These are phyloP conservation scores for Latrodectus elegans DNA, from an alignment of 2,888 invertebrate species.

Conservation along the genomic window DNA sequence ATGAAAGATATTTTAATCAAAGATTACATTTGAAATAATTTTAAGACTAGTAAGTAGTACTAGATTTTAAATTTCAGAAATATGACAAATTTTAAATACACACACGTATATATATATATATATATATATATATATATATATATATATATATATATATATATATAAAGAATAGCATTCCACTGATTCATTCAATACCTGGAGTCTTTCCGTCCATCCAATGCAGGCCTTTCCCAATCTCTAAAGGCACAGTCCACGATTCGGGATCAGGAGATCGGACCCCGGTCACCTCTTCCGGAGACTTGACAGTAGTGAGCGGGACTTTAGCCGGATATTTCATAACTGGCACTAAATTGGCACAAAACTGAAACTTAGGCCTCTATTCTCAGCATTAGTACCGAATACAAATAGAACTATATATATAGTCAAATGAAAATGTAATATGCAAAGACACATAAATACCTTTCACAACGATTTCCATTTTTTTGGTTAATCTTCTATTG, in stretches of 20 bases:
- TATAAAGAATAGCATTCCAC: no score
- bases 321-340: slow-evolving; percentile 57
- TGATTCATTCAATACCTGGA: slow-evolving; percentile 34
- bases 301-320: slow-evolving; percentile 81
- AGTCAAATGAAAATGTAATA: not conserved
- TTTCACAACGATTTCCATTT: not conserved
- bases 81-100: no score
- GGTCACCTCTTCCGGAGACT: slow-evolving; percentile 94
- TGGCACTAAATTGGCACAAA: slow-evolving; percentile 5
- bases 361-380: not conserved
- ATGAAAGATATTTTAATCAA: no score
- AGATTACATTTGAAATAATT: no score
- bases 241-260: slow-evolving; percentile 94
- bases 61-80: no score
- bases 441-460: not conserved
- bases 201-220: slow-evolving; percentile 72
- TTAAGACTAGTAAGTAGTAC: no score
- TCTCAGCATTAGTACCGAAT: not conserved
- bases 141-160: no score
- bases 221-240: slow-evolving; percentile 85
- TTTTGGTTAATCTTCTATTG: no score
- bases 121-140: no score
- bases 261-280: slow-evolving; percentile 95
- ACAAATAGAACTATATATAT: not conserved
- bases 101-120: no score